phyloP scores from a whole-genome alignment of 2,797 vertebrate genomes.

The Bradypus variegatus region DNA sequence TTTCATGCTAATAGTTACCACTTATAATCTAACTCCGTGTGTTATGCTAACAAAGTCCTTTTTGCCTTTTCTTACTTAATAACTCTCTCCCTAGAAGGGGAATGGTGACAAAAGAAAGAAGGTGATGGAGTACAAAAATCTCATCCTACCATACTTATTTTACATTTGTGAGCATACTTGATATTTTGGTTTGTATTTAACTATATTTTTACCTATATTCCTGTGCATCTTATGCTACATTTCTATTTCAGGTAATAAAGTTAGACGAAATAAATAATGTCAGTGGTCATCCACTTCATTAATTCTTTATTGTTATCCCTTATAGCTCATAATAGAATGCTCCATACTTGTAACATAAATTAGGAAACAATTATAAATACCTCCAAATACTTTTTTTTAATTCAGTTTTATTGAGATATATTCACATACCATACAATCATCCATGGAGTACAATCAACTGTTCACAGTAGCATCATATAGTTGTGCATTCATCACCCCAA shows the following conservation, averaged over 20 bases:
- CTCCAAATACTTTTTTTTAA: background rate
- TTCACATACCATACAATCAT: no score
- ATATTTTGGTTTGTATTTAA: background rate
- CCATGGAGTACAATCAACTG: no score
- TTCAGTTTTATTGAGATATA: background rate
- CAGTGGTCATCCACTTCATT: background rate
- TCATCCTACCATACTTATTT: background rate
- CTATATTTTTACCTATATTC: background rate
- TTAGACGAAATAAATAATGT: background rate
- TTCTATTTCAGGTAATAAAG: slow-evolving; percentile 10
- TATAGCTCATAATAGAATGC: background rate
- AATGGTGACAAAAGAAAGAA: background rate
- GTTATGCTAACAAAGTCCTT: background rate
- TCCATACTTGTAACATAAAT: background rate
- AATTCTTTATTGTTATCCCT: background rate
- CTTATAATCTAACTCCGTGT: background rate
- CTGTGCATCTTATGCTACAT: background rate
- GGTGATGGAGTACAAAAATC: background rate
- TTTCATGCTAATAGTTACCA: background rate
- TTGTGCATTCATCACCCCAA: no score
- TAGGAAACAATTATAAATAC: background rate
- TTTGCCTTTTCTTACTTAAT: background rate
- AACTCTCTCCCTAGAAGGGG: background rate
- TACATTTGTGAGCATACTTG: background rate
- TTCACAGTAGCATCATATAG: no score